Evolutionary conservation across 2,113 vertebrate genomes (phyloP).

Genomic region (Scomber scombrus): DNA sequence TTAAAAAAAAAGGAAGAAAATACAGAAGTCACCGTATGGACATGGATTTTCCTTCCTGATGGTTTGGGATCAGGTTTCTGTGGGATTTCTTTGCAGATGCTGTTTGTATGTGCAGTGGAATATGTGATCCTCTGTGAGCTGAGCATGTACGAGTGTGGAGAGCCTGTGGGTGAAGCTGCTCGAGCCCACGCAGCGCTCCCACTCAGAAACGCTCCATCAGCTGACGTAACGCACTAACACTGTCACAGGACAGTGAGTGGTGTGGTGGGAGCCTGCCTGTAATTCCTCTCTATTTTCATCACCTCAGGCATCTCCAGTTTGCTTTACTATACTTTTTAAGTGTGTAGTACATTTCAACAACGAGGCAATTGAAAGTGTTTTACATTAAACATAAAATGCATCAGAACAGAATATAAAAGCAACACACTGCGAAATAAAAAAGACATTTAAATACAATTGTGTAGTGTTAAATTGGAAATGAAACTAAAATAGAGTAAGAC

Average conservation of each 20-base stretch:
- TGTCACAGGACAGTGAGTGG: neutral
- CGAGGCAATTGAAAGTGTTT: too few relatives aligned
- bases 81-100: slow-evolving; percentile 4
- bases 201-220: slow-evolving; percentile 48
- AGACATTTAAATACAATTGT: too few relatives aligned
- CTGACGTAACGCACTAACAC: slow-evolving; percentile 41
- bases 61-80: neutral
- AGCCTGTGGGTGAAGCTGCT: slow-evolving; percentile 60
- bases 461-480: too few relatives aligned
- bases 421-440: too few relatives aligned
- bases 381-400: too few relatives aligned
- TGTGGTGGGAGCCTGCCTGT: neutral
- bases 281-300: neutral
- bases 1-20: neutral
- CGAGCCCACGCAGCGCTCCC: slow-evolving; percentile 60
- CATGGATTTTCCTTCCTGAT: neutral
- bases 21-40: neutral
- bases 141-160: slow-evolving; percentile 28
- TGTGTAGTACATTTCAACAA: too few relatives aligned
- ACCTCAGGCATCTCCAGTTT: neutral
- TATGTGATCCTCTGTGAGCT: slow-evolving; percentile 20
- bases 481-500: too few relatives aligned
- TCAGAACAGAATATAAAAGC: too few relatives aligned
- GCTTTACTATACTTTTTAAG: neutral
- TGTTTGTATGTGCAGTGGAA: slow-evolving; percentile 3